Evolutionary conservation across 2,113 vertebrate species (phyloP), one percentile per base, ranked within the genome.

Genomic region (Nesoenas mayeri): DNA sequence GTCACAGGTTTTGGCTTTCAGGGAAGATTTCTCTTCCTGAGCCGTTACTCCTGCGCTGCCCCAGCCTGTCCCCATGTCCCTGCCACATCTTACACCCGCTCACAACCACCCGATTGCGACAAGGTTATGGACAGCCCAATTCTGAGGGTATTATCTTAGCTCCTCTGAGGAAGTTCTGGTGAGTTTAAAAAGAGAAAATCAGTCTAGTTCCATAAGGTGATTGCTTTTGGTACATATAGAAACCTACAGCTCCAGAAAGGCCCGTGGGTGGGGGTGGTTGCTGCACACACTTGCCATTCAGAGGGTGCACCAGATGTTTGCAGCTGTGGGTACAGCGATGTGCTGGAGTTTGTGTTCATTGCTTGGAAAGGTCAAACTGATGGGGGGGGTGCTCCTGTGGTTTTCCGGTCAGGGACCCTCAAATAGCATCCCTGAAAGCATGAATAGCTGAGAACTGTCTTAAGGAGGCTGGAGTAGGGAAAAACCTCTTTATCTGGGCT

Each of bases 31-130:
- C 56, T 89, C 24, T n/a, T 32, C 34, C 64, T 10, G 32, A 32
- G 36, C 50, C 6, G 2, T 70, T 56, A 7, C 31, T 42, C 51
- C 44, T 2, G 3, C 51, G 42, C 86, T 79, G 85, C 62, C 77
- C 34, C 47, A 6, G 21, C 7, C 0, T 29, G 38, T 22, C 5
- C 75, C 75, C 48, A 12, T 2, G 0, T 72, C 9, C 14, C 13
- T n/a, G 44, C 28, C 16, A 1, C 0, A 0, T 16, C 11, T 71
- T 50, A 11, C 13, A 3, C 25, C 54, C 67, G 2, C 78, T 67
- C 60, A 3, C 22, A 24, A 50, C 48, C 48, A 24, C 48, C 25
- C 13, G 60, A 29, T 6, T 2, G 0, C 58, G 47, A 50, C 19
- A 1, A 24, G 57, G 79, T 29, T 71, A 31, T 13, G 60, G 44